Percentiles rank a stretch among this genome's conserved stretches.
These are phyloP conservation scores for Leptogaster cylindrica DNA, from an alignment of 2,888 invertebrate genomes.

Conservation along the genomic window DNA sequence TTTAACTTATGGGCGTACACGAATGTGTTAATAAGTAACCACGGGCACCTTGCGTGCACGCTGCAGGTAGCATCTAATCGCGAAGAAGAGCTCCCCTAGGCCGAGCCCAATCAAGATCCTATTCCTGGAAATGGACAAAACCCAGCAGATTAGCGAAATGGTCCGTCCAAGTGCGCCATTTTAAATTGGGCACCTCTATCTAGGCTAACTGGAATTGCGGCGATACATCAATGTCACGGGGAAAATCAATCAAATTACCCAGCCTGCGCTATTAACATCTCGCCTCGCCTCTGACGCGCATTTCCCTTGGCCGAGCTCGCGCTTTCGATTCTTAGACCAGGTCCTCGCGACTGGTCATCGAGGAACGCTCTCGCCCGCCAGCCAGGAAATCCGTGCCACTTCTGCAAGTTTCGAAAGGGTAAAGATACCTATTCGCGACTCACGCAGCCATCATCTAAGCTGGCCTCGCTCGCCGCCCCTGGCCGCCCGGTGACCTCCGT, in stretches of 20 bases:
- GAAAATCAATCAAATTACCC: slow-evolving; percentile 61
- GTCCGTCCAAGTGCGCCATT: slow-evolving; percentile 26
- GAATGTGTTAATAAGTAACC: slow-evolving; percentile 4
- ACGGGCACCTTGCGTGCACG: neutral
- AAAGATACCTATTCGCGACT: neutral
- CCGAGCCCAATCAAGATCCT: neutral
- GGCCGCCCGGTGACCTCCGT: neutral
- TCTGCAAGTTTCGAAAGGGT: neutral
- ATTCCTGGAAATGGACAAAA: neutral
- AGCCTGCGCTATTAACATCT: slow-evolving; percentile 35
- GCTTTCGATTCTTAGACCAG: slow-evolving; percentile 27
- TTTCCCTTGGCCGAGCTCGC: slow-evolving; percentile 13
- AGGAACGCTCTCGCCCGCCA: neutral
- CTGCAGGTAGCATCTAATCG: neutral
- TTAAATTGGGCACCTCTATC: slow-evolving; percentile 47
- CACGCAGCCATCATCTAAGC: neutral
- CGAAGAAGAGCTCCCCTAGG: neutral
- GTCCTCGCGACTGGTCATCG: neutral
- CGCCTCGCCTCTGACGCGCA: slow-evolving; percentile 8
- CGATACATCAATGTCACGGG: slow-evolving; percentile 61
- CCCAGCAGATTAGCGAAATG: slow-evolving; percentile 25
- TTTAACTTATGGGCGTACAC: slow-evolving; percentile 9
- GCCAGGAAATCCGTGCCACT: neutral
- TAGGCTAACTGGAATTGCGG: slow-evolving; percentile 57
- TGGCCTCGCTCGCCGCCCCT: neutral